These are phyloP conservation scores for Drosophila bunnanda DNA, from an alignment of 2,888 invertebrate species.

Conservation along the genomic window DNA sequence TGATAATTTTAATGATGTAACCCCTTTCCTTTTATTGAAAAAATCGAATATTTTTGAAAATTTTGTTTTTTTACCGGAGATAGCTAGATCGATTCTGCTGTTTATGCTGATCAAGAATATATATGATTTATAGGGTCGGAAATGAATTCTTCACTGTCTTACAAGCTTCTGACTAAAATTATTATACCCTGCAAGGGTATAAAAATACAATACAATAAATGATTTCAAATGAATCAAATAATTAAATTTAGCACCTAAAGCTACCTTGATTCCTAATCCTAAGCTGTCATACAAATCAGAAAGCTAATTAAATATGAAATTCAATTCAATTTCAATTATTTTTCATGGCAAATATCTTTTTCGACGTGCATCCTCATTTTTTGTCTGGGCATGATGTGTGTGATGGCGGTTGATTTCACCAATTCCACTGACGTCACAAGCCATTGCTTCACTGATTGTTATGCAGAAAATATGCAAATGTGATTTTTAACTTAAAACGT, in stretches of 20 bases:
- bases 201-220: neutral
- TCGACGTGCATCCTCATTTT: conserved; percentile 6
- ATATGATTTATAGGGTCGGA: too few species aligned
- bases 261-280: neutral
- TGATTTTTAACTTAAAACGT: conserved; percentile 63
- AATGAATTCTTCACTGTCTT: too few species aligned
- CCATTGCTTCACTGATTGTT: conserved; percentile 79
- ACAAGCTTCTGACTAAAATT: too few species aligned
- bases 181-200: too few species aligned
- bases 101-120: too few species aligned
- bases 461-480: conserved; percentile 78
- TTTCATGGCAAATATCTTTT: conserved; percentile 5
- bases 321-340: neutral
- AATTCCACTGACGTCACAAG: conserved; percentile 64
- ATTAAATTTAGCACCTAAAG: neutral
- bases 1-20: too few species aligned
- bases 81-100: too few species aligned
- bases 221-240: neutral
- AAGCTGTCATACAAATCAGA: neutral
- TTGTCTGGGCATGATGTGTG: conserved; percentile 21
- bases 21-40: too few species aligned
- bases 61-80: too few species aligned
- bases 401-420: conserved; percentile 35
- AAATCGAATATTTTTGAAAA: too few species aligned
- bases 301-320: neutral